A percentile compares a stretch with the other conserved stretches of the same genome.
phyloP scores from a whole-genome alignment of 2,113 vertebrate genomes.

The Himantopus leucocephalus region DNA sequence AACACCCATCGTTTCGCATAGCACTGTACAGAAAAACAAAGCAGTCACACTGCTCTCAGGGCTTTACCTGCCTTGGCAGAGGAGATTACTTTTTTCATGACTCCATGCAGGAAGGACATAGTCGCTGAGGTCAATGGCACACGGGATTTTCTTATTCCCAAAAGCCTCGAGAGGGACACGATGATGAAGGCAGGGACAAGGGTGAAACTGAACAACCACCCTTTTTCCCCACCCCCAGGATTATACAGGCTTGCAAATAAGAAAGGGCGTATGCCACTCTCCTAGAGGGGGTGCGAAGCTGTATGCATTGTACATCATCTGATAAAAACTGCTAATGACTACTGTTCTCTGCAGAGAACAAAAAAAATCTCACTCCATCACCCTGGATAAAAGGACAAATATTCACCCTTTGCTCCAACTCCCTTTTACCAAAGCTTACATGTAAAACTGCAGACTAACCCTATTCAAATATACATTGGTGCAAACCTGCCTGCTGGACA shows the following conservation, averaged over 20 bases:
- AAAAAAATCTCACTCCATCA: neutral
- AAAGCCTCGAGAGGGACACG: neutral
- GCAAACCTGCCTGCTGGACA: neutral
- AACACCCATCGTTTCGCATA: neutral
- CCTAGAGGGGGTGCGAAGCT: neutral
- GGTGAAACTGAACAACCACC: neutral
- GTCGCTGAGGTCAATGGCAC: neutral
- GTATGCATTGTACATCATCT: neutral
- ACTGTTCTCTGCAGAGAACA: neutral
- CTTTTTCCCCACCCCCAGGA: neutral
- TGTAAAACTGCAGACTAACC: neutral
- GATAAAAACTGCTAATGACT: neutral
- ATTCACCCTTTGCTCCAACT: neutral
- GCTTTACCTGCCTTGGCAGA: neutral
- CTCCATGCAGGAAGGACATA: neutral
- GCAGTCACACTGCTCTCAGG: neutral
- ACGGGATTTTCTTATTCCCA: neutral
- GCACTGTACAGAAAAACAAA: neutral
- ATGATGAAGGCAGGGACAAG: neutral
- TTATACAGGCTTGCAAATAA: neutral
- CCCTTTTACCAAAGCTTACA: neutral
- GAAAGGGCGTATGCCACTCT: neutral
- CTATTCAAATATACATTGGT: neutral
- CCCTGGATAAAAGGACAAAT: neutral
- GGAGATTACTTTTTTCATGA: rapidly evolving